Base-by-base conservation (phyloP, 2,888 invertebrate genomes). In the Synergus laeviventris region DNA sequence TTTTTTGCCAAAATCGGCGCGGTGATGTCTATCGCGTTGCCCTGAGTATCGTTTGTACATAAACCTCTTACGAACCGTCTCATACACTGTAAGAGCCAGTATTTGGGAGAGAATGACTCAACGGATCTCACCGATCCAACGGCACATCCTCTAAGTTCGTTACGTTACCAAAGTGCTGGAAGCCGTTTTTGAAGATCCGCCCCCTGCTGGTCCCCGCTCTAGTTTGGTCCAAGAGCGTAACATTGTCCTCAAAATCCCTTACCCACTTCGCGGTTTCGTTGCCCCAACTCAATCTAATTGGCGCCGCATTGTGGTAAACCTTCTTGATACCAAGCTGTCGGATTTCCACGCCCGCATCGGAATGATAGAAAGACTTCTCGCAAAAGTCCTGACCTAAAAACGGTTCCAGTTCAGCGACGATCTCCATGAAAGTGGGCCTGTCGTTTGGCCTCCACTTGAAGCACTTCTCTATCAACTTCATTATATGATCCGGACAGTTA, bases 401-500 rank as follows among this genome's bases (percentile, higher is more conserved):
- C 8, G 92, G 91, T 79, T 93, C 92, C 76, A 95, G 87, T 78
- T 92, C 91, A 73, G 93, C 92, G 14, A 95, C 92, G 59, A 94
- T 91, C 82, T 93, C 92, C 79, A 92, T 90, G 89, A 96, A 96
- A 4, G 93, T 93, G 0, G 95, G 95, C 73, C 96, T 91, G 24
- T 93, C 92, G 80, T 91, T 92, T 0, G 94, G 93, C 70, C 92
- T 91, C 92, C 93, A 94, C 75, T 92, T 91, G 94, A 95, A 96
- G 88, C 96, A 96, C 76, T 91, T 91, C 61, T 91, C 89, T 95
- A 96, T 95, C 61, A 96, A 91, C 56, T 93, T 92, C 85, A 93
- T 93, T 84, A 96, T 91, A 77, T 93, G 91, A 79, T 94, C 93
- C 0, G 95, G 94, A 89, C 95, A 95, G 79, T 93, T 92, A 36